A percentile compares a stretch with the other conserved stretches of the same genome.
Evolutionary conservation across 2,888 invertebrate species (phyloP).

Genomic region (Agrochola circellaris): DNA sequence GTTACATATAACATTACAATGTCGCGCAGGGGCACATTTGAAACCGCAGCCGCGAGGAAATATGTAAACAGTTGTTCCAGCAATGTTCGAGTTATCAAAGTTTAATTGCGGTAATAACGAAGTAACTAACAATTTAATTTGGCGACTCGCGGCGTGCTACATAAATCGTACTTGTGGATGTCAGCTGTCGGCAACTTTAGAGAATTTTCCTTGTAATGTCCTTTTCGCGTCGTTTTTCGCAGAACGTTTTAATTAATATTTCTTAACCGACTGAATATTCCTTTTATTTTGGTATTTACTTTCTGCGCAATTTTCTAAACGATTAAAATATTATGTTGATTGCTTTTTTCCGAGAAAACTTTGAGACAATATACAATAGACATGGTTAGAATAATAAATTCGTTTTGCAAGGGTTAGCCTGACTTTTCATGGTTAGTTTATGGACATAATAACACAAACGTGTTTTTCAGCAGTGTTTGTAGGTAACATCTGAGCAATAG

Average conservation of each 20-base stretch:
- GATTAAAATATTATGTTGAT: slow-evolving; percentile 54
- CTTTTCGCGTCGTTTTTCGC: slow-evolving; percentile 86
- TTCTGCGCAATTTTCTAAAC: slow-evolving; percentile 56
- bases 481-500: not conserved
- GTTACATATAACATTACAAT: slow-evolving; percentile 63
- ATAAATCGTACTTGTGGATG: slow-evolving; percentile 89
- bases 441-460: not conserved
- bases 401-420: not conserved
- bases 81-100: slow-evolving; percentile 82
- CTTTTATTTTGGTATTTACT: slow-evolving; percentile 69
- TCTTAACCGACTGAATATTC: slow-evolving; percentile 76
- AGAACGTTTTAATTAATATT: slow-evolving; percentile 89
- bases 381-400: slow-evolving; percentile 41
- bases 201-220: slow-evolving; percentile 89
- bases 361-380: slow-evolving; percentile 19
- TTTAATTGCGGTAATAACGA: slow-evolving; percentile 88
- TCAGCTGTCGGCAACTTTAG: slow-evolving; percentile 89
- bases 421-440: not conserved
- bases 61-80: slow-evolving; percentile 69
- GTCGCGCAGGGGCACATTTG: slow-evolving; percentile 41
- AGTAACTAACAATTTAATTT: slow-evolving; percentile 88
- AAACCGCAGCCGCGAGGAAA: slow-evolving; percentile 42
- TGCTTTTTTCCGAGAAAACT: slow-evolving; percentile 55
- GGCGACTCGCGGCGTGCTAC: slow-evolving; percentile 81
- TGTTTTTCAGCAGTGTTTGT: not conserved